These are phyloP conservation scores for Seira ritae DNA, from an alignment of 2,888 invertebrate species.

Conservation along the genomic window DNA sequence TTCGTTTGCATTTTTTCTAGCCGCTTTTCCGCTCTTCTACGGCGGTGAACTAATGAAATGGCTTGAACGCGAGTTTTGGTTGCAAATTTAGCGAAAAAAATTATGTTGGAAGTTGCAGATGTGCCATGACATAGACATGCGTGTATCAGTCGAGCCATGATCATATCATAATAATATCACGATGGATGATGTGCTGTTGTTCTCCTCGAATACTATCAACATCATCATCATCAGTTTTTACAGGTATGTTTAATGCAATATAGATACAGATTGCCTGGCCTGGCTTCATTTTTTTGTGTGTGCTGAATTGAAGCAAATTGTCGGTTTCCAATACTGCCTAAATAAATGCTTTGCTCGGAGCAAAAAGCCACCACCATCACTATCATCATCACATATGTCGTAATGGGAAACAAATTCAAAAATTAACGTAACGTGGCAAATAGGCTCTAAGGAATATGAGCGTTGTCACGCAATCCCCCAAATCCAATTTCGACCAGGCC, in stretches of 20 bases:
- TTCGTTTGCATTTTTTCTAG: slow-evolving; percentile 1
- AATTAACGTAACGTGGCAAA: slow-evolving; percentile 68
- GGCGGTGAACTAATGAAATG: slow-evolving; percentile 48
- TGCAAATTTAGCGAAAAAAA: slow-evolving; percentile 43
- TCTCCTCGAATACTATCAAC: too few species aligned
- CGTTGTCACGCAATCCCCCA: slow-evolving; percentile 65
- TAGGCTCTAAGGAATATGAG: slow-evolving; percentile 49
- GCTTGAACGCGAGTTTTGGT: slow-evolving; percentile 19
- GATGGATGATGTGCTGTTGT: too few species aligned
- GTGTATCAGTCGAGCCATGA: too few species aligned
- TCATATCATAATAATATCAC: too few species aligned
- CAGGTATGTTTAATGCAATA: too few species aligned
- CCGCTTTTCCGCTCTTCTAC: too few species aligned
- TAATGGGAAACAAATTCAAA: slow-evolving; percentile 70
- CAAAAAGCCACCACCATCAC: too few species aligned
- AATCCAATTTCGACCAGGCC: slow-evolving; percentile 13
- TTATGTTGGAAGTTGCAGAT: too few species aligned
- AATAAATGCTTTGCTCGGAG: slow-evolving; percentile 19
- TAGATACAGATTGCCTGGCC: too few species aligned
- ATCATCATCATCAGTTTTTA: too few species aligned
- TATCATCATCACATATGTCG: slow-evolving; percentile 58
- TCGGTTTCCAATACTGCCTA: slow-evolving; percentile 64
- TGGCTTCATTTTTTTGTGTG: slow-evolving; percentile 56
- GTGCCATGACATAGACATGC: too few species aligned
- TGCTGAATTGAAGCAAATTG: slow-evolving; percentile 70